Conservation (phyloP, 1,140 invertebrate species). For the Temnothorax longispinosus region DNA sequence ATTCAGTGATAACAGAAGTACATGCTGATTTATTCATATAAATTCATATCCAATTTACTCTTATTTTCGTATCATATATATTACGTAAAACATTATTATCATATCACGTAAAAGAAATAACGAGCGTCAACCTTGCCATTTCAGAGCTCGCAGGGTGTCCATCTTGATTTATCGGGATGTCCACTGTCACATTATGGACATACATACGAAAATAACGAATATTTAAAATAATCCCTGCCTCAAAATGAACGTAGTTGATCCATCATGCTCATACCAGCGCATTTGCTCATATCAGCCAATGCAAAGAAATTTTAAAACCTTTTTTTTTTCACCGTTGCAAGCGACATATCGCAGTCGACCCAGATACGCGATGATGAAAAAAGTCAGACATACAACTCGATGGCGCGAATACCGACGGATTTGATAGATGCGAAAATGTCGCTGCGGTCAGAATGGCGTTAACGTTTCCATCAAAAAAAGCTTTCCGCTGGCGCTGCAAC, state of each 20-base stretch:
- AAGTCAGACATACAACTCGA: conserved; percentile 61
- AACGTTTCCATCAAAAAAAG: conserved; percentile 58
- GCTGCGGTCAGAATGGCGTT: conserved; percentile 46
- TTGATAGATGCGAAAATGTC: conserved; percentile 60
- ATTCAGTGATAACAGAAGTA: background rate
- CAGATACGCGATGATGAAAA: conserved; percentile 47
- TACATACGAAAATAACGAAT: background rate
- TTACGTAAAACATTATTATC: background rate
- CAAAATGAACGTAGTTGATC: conserved; percentile 36
- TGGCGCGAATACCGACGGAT: conserved; percentile 47
- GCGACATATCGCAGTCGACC: conserved; percentile 20
- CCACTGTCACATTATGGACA: conserved; percentile 38
- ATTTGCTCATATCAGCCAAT: conserved; percentile 6
- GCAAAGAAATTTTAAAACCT: background rate
- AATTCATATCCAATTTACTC: background rate
- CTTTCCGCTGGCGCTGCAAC: conserved; percentile 39
- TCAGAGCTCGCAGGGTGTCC: background rate
- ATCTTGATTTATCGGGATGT: conserved; percentile 21
- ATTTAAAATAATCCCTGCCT: conserved; percentile 25
- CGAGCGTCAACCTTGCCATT: background rate
- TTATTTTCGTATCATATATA: background rate
- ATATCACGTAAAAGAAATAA: background rate
- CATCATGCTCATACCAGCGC: background rate
- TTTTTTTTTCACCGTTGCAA: conserved; percentile 14
- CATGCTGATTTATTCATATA: background rate